A percentile compares a stretch with the other conserved stretches of the same genome.
phyloP scores from a whole-genome alignment of 2,888 invertebrate genomes.

The Gerosis bhagava region DNA sequence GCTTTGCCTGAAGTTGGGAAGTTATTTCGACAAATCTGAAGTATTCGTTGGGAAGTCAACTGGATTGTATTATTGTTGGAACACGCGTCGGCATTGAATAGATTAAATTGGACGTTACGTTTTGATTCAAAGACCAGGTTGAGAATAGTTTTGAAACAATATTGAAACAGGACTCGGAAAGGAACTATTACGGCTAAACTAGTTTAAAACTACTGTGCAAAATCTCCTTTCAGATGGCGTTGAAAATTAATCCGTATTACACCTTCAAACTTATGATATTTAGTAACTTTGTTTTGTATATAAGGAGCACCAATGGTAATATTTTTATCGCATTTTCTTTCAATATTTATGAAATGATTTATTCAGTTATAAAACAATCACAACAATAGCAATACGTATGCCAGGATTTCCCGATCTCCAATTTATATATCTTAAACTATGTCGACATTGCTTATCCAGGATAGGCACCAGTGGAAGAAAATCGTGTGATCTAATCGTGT shows the following conservation, averaged over 20 bases:
- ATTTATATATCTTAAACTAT: no score
- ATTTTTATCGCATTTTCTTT: no score
- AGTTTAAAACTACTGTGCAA: constrained; percentile 16
- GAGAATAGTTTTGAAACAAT: constrained; percentile 15
- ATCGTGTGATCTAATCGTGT: no score
- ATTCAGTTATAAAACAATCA: no score
- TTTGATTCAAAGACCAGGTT: constrained; percentile 13
- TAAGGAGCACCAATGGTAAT: no score
- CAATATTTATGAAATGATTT: no score
- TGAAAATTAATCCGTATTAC: constrained; percentile 1
- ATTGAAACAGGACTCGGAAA: constrained; percentile 15
- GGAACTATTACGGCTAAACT: constrained; percentile 13
- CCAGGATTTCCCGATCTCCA: no score
- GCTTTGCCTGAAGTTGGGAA: constrained; percentile 7
- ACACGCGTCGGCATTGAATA: constrained; percentile 10
- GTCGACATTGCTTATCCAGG: no score
- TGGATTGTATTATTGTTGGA: constrained; percentile 14
- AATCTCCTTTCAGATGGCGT: constrained; percentile 5
- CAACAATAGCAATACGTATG: no score
- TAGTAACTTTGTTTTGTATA: neutral
- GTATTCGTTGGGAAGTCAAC: constrained; percentile 15
- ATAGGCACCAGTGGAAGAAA: no score
- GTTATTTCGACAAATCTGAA: constrained; percentile 18
- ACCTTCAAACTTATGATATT: constrained; percentile 1
- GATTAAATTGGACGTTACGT: constrained; percentile 18